Evolutionary conservation across 2,888 invertebrate genomes (phyloP).

Genomic region (Troilus luridus): DNA sequence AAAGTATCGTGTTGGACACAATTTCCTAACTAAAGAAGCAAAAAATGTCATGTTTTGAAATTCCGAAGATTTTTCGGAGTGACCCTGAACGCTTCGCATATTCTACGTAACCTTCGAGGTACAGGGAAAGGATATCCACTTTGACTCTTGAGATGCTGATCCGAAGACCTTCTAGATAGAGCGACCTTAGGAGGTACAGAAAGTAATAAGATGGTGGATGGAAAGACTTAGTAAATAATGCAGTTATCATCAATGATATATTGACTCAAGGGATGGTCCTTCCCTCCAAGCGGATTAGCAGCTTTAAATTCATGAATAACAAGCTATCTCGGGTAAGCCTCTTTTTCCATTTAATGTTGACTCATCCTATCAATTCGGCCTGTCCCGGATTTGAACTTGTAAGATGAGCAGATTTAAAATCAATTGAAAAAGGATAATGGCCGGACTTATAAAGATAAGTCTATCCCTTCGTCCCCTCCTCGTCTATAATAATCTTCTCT

Average conservation of each 20-base stretch:
- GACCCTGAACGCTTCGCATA: no score
- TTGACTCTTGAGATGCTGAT: neutral
- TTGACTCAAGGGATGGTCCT: neutral
- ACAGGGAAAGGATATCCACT: neutral
- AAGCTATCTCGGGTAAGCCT: conserved; percentile 12
- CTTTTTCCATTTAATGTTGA: conserved; percentile 47
- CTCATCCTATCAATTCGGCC: conserved; percentile 35
- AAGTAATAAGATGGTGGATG: neutral
- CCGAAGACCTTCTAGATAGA: neutral
- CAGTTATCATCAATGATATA: conserved; percentile 36
- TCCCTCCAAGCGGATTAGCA: neutral
- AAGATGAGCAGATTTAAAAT: conserved; percentile 36
- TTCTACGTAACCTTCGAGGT: no score
- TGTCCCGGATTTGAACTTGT: neutral
- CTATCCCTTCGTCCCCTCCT: neutral
- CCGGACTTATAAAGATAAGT: neutral
- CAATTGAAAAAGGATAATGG: neutral
- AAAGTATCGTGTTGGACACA: no score
- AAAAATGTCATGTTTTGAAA: no score
- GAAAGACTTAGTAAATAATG: neutral
- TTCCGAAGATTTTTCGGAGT: no score
- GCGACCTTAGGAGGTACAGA: neutral
- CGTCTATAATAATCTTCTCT: neutral
- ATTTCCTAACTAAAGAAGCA: no score
- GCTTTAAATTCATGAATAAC: conserved; percentile 49